Evolutionary conservation across 2,797 vertebrate genomes (phyloP).

Genomic region (Lutjanus argentimaculatus): DNA sequence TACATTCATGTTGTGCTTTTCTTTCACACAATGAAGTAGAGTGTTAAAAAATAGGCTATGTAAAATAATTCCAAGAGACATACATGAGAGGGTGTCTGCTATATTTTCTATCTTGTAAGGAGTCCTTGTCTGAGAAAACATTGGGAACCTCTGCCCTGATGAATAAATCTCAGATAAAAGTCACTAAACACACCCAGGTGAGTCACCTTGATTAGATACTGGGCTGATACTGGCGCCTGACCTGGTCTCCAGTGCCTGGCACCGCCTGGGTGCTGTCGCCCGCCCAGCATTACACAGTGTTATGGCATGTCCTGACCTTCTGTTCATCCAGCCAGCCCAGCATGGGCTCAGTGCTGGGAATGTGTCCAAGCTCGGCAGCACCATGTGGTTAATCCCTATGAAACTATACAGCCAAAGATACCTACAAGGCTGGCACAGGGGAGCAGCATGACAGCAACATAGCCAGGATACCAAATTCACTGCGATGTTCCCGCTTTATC

Average conservation of each 20-base stretch:
- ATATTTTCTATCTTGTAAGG: too few relatives aligned
- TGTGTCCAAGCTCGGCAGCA: constrained; percentile 56
- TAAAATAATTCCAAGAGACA: too few relatives aligned
- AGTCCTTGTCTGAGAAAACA: too few relatives aligned
- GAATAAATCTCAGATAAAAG: constrained; percentile 34
- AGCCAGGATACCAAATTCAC: constrained; percentile 40
- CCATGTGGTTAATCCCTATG: constrained; percentile 75
- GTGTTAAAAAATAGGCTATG: too few relatives aligned
- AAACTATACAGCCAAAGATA: constrained; percentile 60
- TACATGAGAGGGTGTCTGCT: too few relatives aligned
- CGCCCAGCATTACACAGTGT: constrained; percentile 63
- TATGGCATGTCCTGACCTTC: constrained; percentile 77
- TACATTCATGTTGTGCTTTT: too few relatives aligned
- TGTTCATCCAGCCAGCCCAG: constrained; percentile 70
- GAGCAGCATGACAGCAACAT: constrained; percentile 37
- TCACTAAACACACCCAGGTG: constrained; percentile 7
- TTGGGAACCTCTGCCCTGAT: constrained; percentile 2
- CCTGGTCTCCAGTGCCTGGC: constrained; percentile 32
- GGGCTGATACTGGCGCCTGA: constrained; percentile 27
- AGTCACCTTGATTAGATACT: constrained; percentile 33
- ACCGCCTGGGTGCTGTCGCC: constrained; percentile 38
- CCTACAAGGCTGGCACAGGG: constrained; percentile 44
- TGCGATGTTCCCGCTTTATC: constrained; percentile 38
- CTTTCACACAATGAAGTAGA: too few relatives aligned
- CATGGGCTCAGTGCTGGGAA: constrained; percentile 57